Conservation (phyloP, 2,113 vertebrate genomes). For the Scophthalmus maximus region DNA sequence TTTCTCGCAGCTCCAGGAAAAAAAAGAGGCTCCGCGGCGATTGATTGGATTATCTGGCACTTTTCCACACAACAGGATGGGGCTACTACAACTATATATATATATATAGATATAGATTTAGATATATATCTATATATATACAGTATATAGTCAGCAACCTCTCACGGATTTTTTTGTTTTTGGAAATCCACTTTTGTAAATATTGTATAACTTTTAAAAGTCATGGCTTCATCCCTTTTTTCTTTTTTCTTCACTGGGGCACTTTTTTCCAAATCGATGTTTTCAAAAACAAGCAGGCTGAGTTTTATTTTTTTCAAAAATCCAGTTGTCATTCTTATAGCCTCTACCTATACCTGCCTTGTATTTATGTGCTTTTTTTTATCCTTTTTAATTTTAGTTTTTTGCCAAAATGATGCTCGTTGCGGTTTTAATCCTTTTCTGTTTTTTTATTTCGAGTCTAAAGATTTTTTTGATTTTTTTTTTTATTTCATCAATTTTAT, state of each 20-base stretch:
- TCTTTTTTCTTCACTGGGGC: constrained; percentile 78
- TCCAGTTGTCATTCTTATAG: constrained; percentile 62
- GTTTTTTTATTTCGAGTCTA: constrained; percentile 28
- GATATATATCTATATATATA: constrained; percentile 22
- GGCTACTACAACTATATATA: too few species aligned
- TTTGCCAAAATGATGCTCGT: constrained; percentile 56
- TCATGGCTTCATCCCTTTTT: constrained; percentile 67
- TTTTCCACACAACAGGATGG: constrained; percentile 71
- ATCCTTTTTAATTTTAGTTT: constrained; percentile 50
- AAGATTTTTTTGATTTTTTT: constrained; percentile 9
- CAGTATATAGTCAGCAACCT: constrained; percentile 64
- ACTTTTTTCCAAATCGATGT: constrained; percentile 75
- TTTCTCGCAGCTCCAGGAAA: constrained; percentile 56
- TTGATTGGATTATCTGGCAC: constrained; percentile 74
- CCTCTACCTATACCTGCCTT: constrained; percentile 70
- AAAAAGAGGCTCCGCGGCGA: constrained; percentile 65
- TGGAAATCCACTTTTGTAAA: constrained; percentile 83
- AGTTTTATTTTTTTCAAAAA: constrained; percentile 58
- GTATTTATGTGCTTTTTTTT: constrained; percentile 72
- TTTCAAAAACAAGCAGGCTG: constrained; percentile 68
- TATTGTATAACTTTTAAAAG: constrained; percentile 83
- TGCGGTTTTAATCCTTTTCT: constrained; percentile 32
- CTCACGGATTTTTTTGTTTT: constrained; percentile 70
- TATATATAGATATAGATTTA: constrained; percentile 31
- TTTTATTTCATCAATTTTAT: constrained; percentile 29